These are phyloP conservation scores for Sarcophaga peregrina DNA, from an alignment of 1,140 invertebrate genomes.

Conservation along the genomic window DNA sequence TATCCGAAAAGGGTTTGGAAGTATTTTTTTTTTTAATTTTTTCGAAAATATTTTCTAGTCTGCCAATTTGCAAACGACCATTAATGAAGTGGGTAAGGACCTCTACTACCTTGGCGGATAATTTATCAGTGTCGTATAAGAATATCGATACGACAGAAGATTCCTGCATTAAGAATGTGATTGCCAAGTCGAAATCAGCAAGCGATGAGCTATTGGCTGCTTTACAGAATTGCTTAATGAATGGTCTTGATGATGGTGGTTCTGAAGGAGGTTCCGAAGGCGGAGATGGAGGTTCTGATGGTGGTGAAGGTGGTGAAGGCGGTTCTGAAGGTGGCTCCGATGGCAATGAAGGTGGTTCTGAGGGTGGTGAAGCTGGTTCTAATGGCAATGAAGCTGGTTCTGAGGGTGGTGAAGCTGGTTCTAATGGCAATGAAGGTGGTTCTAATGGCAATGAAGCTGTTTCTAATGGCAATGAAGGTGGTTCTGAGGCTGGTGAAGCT, in stretches of 20 bases:
- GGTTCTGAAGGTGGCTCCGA: neutral
- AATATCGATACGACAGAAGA: neutral
- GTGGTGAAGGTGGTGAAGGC: neutral
- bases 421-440: neutral
- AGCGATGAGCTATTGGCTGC: neutral
- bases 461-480: neutral
- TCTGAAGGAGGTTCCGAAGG: neutral
- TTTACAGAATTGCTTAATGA: conserved; percentile 29
- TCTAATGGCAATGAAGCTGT: neutral
- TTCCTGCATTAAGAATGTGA: neutral
- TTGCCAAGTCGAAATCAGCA: conserved; percentile 9
- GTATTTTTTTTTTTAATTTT: neutral
- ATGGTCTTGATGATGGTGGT: conserved; percentile 23
- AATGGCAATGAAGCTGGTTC: neutral
- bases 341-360: neutral
- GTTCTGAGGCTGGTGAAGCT: neutral
- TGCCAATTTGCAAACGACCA: conserved; percentile 6
- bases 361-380: neutral
- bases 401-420: neutral
- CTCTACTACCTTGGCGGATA: neutral
- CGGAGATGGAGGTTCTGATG: neutral
- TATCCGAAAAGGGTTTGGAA: neutral
- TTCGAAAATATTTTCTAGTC: neutral
- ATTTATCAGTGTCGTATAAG: neutral
- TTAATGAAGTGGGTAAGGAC: neutral